Base-by-base conservation (phyloP, 2,888 invertebrate species). In the Spilosoma lubricipeda region DNA sequence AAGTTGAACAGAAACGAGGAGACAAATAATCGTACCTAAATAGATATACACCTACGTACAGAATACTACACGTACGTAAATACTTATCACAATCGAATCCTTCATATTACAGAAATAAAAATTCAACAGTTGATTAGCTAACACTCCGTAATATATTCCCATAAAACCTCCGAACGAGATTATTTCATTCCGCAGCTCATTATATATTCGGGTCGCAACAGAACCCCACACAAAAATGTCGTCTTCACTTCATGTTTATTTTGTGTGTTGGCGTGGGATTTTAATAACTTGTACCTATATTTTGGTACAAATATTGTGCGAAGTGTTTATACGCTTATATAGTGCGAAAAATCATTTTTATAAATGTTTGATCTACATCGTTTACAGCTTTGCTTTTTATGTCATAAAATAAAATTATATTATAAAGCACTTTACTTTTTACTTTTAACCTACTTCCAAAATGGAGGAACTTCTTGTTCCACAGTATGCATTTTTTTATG, bases 171-270 rank as follows among this genome's bases (percentile, higher is more conserved):
- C 73, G 27, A 15, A 68, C 67, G 71, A 75, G 74, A 82, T 82
- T 84, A 82, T 78, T 73, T 75, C 70, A 71, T 77, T 77, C 70
- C 76, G 73, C 73, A 78, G 80, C 78, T 82, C 82, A 81, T 85
- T 83, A 81, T 70, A 86, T 85, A 87, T 88, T 84, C 86, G 78
- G 83, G 85, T 81, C 81, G 72, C 69, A 77, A 74, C 69, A 69
- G 71, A 68, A 69, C 48, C 68, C 77, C 36, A 72, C 80, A 69
- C 73, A 81, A 79, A 83, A 83, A 81, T 83, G 75, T 80, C 83
- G 83, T 86, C 80, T 87, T 85, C 80, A 77, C 75, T 79, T 79
- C 78, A 79, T 81, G 77, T 85, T 83, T 75, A 59, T 67, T 77
- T 80, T 80, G 77, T 80, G 75, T 76, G 79, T 77, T 75, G 70